Evolutionary conservation across 2,888 invertebrate species (phyloP).

Genomic region (Frankliniella fusca): DNA sequence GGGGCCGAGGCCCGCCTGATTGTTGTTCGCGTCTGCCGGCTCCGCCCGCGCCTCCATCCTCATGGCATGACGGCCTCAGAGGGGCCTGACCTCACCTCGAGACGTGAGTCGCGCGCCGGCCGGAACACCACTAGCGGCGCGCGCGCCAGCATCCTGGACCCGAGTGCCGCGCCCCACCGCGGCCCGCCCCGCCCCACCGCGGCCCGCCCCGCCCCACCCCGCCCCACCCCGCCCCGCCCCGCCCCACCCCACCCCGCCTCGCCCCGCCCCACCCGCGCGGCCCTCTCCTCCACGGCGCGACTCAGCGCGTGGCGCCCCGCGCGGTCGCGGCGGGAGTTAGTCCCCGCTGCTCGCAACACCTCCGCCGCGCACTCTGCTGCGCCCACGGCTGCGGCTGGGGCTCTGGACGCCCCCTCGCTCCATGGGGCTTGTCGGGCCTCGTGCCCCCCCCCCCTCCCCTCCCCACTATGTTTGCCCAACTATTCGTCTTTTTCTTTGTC

Average conservation of each 20-base stretch:
- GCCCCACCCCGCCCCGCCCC: not conserved
- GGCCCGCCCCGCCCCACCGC: not conserved
- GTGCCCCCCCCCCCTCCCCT: not conserved
- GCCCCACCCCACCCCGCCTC: too few species aligned
- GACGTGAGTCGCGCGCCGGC: not conserved
- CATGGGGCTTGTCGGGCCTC: not conserved
- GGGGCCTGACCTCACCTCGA: too few species aligned
- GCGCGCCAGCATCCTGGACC: not conserved
- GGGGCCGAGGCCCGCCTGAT: slow-evolving; percentile 42
- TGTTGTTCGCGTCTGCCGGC: slow-evolving; percentile 47
- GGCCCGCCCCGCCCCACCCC: not conserved
- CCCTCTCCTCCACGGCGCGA: not conserved
- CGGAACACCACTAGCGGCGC: not conserved
- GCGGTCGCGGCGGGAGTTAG: not conserved
- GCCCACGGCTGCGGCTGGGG: not conserved
- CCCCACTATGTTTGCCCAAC: not conserved
- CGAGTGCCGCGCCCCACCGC: not conserved
- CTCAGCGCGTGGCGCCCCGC: slow-evolving; percentile 17
- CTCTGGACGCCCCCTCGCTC: not conserved
- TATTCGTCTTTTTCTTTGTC: too few species aligned
- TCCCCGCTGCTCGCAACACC: not conserved
- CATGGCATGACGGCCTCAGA: not conserved
- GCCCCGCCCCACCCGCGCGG: not conserved
- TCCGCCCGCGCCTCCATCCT: slow-evolving; percentile 9
- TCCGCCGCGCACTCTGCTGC: not conserved